Conservation (phyloP, 2,797 vertebrate species). For the Trematomus bernacchii region DNA sequence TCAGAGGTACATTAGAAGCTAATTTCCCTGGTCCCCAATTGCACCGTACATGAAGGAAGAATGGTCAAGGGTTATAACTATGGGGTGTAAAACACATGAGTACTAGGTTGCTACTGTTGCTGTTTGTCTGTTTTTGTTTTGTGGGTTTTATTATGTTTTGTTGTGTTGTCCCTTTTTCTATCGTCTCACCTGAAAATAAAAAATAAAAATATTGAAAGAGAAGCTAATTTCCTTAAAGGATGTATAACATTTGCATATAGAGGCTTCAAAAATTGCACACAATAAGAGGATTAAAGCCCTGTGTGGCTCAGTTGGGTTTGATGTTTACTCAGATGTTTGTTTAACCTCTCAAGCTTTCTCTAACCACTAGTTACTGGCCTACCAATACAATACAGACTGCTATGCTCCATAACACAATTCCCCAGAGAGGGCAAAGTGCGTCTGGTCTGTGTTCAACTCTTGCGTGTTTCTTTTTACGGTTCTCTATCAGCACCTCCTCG, state of each 20-base stretch:
- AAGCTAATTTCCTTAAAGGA: constrained; percentile 9
- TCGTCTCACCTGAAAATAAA: too few relatives aligned
- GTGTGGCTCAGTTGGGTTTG: constrained; percentile 57
- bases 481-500: constrained; percentile 57
- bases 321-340: constrained; percentile 79
- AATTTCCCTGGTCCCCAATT: too few relatives aligned
- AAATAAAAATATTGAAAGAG: not conserved
- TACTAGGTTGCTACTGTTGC: too few relatives aligned
- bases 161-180: not conserved
- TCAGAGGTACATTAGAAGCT: too few relatives aligned
- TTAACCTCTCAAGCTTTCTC: constrained; percentile 60
- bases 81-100: too few relatives aligned
- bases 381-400: constrained; percentile 18
- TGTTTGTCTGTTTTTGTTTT: too few relatives aligned
- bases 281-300: not conserved
- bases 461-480: constrained; percentile 50
- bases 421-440: constrained; percentile 34
- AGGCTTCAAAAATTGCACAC: constrained; percentile 21
- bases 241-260: constrained; percentile 9
- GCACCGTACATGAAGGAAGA: not conserved
- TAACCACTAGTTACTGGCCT: constrained; percentile 43
- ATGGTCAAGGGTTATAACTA: too few relatives aligned
- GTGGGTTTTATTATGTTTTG: too few relatives aligned
- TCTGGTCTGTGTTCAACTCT: constrained; percentile 34
- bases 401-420: constrained; percentile 10